Conservation (phyloP, 1,140 invertebrate species). For the Diploscapter pachys region DNA sequence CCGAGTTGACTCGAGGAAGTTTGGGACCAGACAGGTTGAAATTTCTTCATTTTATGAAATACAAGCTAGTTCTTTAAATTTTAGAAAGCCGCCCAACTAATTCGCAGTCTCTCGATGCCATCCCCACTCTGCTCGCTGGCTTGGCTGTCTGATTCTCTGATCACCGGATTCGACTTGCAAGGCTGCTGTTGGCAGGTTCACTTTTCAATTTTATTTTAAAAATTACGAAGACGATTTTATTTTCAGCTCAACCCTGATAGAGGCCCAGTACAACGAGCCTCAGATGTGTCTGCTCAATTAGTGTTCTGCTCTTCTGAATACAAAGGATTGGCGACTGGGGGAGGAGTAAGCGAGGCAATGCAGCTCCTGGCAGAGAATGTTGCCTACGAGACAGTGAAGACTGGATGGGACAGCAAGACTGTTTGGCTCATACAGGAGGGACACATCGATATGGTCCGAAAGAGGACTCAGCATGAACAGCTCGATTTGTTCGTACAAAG, state of each 20-base stretch:
- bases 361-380: conserved; percentile 73
- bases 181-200: not conserved
- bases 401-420: too few species aligned
- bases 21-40: conserved; percentile 7
- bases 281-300: conserved; percentile 77
- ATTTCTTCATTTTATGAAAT: too few species aligned
- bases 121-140: not conserved
- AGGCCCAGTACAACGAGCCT: not conserved
- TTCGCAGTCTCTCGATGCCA: conserved; percentile 11
- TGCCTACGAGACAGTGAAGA: conserved; percentile 81
- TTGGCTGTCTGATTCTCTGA: conserved; percentile 3
- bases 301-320: conserved; percentile 46
- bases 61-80: too few species aligned
- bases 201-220: too few species aligned
- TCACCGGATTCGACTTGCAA: not conserved
- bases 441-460: conserved; percentile 5
- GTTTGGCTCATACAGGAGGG: conserved; percentile 19
- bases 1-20: conserved; percentile 15
- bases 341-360: conserved; percentile 75
- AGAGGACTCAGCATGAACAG: conserved; percentile 71
- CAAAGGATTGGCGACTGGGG: conserved; percentile 65
- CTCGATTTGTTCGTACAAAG: conserved; percentile 40
- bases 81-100: conserved; percentile 11
- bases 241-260: conserved; percentile 7
- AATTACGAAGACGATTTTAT: too few species aligned